These are phyloP conservation scores for Cariama cristata DNA, from an alignment of 2,113 vertebrate species.

Conservation along the genomic window DNA sequence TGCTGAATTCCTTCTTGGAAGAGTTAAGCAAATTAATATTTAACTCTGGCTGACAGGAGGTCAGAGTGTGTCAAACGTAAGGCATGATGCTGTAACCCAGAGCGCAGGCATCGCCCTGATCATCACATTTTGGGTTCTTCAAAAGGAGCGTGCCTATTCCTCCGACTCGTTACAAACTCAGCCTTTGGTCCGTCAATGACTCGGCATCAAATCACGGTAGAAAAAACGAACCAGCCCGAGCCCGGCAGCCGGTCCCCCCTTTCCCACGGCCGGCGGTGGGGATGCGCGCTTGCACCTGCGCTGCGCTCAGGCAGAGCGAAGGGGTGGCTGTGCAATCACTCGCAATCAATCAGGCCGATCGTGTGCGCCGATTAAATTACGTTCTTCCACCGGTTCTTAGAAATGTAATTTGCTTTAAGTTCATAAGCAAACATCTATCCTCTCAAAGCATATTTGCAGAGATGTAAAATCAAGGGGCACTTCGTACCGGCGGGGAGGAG, in stretches of 20 bases:
- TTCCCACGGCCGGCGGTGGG: background rate
- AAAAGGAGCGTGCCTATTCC: background rate
- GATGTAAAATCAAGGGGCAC: background rate
- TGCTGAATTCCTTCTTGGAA: background rate
- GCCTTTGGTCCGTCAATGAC: background rate
- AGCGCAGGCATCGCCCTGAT: background rate
- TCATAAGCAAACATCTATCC: constrained; percentile 16
- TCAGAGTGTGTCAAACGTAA: background rate
- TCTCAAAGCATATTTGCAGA: background rate
- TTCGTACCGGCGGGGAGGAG: background rate
- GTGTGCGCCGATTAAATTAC: background rate
- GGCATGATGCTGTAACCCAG: background rate
- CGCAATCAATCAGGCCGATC: background rate
- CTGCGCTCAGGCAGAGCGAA: background rate
- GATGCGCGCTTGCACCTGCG: background rate
- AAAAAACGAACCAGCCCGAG: background rate
- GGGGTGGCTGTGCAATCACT: background rate
- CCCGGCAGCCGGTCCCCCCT: background rate
- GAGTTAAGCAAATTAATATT: constrained; percentile 7
- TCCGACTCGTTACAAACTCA: background rate
- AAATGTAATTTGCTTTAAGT: constrained; percentile 36
- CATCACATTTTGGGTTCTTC: background rate
- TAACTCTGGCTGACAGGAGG: background rate
- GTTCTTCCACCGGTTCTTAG: background rate
- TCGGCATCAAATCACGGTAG: background rate